Base-by-base conservation (phyloP, 2,888 invertebrate species). In the Dascillus cervinus region DNA sequence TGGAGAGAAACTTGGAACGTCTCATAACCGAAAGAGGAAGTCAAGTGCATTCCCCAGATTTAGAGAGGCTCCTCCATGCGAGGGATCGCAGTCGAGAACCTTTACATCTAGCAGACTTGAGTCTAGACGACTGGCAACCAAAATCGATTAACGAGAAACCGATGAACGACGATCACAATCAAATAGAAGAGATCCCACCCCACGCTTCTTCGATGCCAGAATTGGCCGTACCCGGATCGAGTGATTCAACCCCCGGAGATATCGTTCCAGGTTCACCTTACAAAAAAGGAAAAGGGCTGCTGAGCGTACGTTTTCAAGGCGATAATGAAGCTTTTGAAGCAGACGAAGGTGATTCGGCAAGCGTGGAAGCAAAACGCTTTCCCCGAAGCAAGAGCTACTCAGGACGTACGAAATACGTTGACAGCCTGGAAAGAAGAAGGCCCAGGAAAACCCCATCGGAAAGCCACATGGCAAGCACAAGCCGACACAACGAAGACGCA, bases 1-100 rank as follows among this genome's bases (percentile, higher is more conserved):
- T 79, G 4, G 82, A 82, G 52, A 69, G 79, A 47, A 82, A 80
- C 55, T 67, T 81, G 39, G 80, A 77, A 46, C 70, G 79, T 39
- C 54, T 75, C 12, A 59, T 75, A 13, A 68, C 71, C 3, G 76
- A 76, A 42, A 59, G 68, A 32, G 59, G 52, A 22, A 49, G 46
- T 22, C 47, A 52, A 42, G 51, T 48, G 9, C 56, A 57, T 38
- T 51, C 59, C 21, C 60, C 60, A 0, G 67, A 67, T 39, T 52
- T 66, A 26, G 68, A 66, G 46, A 69, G 71, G 46, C 53, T 73
- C 23, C 60, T 73, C 44, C 67, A 67, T 37, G 72, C 71, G 2
- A 60, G 71, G 45, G 78, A 78, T 34, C 63, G 72, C 46, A 71
- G 73, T 55, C 63, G 67, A 32, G 74, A 79, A 29, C 74, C 77